Evolutionary conservation across 1,140 invertebrate genomes (phyloP).

Genomic region (Brachionus koreanus): DNA sequence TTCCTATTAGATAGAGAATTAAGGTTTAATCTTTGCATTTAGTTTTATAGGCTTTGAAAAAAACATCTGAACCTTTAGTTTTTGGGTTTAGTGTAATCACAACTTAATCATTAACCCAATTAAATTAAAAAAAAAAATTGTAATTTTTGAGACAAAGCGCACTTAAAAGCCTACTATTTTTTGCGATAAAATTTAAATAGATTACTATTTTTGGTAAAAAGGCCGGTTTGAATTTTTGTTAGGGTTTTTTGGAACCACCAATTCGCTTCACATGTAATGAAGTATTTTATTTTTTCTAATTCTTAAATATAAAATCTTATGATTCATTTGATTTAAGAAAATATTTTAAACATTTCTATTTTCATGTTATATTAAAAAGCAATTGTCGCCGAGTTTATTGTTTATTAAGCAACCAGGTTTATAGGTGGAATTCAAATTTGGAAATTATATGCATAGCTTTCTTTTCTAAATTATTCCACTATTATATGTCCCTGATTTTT

Average conservation of each 20-base stretch:
- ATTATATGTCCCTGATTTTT: slow-evolving; percentile 18
- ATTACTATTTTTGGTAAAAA: not conserved
- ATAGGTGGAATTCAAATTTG: slow-evolving; percentile 30
- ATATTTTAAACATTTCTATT: not conserved
- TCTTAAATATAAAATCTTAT: not conserved
- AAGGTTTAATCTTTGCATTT: not conserved
- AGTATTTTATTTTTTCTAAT: not conserved
- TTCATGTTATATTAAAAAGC: not conserved
- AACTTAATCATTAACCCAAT: not conserved
- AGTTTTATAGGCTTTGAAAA: not conserved
- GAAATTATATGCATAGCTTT: slow-evolving; percentile 16
- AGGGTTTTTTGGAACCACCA: not conserved
- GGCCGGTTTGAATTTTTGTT: not conserved
- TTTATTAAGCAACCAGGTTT: slow-evolving; percentile 27
- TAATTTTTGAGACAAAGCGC: not conserved
- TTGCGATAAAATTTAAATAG: not conserved
- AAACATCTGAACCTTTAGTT: not conserved
- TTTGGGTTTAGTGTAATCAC: not conserved
- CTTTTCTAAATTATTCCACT: not conserved
- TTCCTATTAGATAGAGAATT: not conserved
- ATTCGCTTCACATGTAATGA: not conserved
- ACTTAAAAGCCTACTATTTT: not conserved
- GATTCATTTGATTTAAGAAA: not conserved
- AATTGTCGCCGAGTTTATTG: not conserved
- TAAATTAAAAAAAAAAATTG: not conserved